Evolutionary conservation across 1,140 invertebrate genomes (phyloP).

Genomic region (Apolygus lucorum): DNA sequence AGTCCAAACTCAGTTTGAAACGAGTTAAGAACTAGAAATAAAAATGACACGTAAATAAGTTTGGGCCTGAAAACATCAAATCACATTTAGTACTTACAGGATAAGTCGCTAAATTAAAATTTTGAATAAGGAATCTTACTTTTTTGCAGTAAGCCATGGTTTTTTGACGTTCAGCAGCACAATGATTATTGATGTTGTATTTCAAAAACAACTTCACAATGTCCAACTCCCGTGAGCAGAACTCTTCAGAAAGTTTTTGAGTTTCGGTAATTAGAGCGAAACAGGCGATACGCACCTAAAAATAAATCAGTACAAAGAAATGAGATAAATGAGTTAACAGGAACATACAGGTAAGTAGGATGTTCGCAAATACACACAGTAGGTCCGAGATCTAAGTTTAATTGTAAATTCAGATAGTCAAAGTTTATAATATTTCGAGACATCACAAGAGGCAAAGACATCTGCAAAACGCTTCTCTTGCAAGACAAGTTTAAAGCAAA

Average conservation of each 20-base stretch:
- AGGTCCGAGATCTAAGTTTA: too few relatives aligned
- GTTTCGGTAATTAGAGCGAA: constrained; percentile 64
- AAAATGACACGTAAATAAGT: constrained; percentile 23
- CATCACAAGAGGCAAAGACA: too few relatives aligned
- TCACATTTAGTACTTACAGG: too few relatives aligned
- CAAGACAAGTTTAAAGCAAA: too few relatives aligned
- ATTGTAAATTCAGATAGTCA: too few relatives aligned
- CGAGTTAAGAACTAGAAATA: background rate
- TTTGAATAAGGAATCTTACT: constrained; percentile 36
- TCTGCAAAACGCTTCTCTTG: too few relatives aligned
- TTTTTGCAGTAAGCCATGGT: constrained; percentile 53
- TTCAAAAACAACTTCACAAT: constrained; percentile 56
- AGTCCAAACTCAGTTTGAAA: background rate
- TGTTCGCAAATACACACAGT: too few relatives aligned
- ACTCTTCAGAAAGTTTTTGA: constrained; percentile 59
- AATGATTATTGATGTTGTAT: constrained; percentile 62
- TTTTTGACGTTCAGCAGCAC: constrained; percentile 51
- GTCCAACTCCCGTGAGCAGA: constrained; percentile 52
- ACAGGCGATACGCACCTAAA: constrained; percentile 27
- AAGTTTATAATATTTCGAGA: too few relatives aligned
- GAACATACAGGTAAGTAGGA: too few relatives aligned
- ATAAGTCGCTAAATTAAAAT: too few relatives aligned
- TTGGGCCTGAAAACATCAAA: constrained; percentile 30
- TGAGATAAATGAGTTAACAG: too few relatives aligned
- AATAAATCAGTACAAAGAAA: too few relatives aligned